phyloP scores from a whole-genome alignment of 2,888 invertebrate species.

The Andrena bucephala region DNA sequence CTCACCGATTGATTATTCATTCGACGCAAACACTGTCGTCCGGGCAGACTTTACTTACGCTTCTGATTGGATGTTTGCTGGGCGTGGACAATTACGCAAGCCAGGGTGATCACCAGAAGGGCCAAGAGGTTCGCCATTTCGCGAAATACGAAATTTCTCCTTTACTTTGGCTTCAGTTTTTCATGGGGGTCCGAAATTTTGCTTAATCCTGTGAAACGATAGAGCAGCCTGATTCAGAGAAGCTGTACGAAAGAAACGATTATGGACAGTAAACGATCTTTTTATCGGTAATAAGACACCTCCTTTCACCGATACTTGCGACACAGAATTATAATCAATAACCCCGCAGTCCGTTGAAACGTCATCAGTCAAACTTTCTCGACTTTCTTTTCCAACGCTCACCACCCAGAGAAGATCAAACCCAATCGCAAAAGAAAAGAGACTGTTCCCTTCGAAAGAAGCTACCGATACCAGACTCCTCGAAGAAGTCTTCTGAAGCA shows the following conservation, averaged over 20 bases:
- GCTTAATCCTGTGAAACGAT: constrained; percentile 53
- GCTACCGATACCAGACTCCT: too few species aligned
- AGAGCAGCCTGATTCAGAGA: not conserved
- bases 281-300: not conserved
- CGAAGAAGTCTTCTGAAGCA: not conserved
- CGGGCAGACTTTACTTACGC: constrained; percentile 74
- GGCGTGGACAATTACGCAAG: constrained; percentile 79
- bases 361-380: too few species aligned
- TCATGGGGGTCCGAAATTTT: constrained; percentile 45
- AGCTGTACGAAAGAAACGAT: too few species aligned
- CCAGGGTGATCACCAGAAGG: constrained; percentile 77
- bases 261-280: not conserved
- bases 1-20: not conserved
- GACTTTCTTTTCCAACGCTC: too few species aligned
- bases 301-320: constrained; percentile 1
- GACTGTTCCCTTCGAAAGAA: too few species aligned
- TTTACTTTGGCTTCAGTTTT: constrained; percentile 20
- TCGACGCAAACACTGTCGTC: not conserved
- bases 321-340: not conserved
- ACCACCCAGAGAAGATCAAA: too few species aligned
- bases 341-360: too few species aligned
- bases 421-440: too few species aligned
- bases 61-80: constrained; percentile 78
- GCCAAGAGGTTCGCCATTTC: constrained; percentile 79
- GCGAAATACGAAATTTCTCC: constrained; percentile 3